Evolutionary conservation across 2,113 vertebrate genomes (phyloP).

Genomic region (Pao palembangensis): DNA sequence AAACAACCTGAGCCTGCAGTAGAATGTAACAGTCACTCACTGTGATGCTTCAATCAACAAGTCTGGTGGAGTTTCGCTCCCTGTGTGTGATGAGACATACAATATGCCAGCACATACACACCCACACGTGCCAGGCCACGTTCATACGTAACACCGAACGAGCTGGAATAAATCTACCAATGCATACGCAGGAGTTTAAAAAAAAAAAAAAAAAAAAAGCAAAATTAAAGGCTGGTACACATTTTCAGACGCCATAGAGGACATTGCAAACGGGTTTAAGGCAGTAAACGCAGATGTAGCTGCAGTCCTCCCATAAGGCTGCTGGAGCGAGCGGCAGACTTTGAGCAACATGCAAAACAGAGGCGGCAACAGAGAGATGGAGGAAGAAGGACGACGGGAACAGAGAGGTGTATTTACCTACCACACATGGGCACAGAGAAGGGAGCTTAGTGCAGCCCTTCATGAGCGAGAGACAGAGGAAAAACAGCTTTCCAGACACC

Average conservation of each 20-base stretch:
- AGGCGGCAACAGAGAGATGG: conserved; percentile 59
- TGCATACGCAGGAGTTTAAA: conserved; percentile 27
- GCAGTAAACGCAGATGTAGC: conserved; percentile 43
- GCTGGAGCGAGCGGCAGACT: conserved; percentile 51
- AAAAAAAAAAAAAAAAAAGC: neutral
- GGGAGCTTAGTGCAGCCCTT: conserved; percentile 81
- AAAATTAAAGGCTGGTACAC: conserved; percentile 14
- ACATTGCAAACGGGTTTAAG: conserved; percentile 36
- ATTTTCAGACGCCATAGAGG: conserved; percentile 22
- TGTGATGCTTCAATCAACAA: conserved; percentile 62
- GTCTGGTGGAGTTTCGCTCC: conserved; percentile 57
- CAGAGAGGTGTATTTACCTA: conserved; percentile 72
- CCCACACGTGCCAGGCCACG: conserved; percentile 59
- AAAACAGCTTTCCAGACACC: conserved; percentile 75
- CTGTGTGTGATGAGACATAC: conserved; percentile 35
- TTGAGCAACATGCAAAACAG: conserved; percentile 66
- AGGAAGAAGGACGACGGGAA: conserved; percentile 47
- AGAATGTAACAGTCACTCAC: neutral
- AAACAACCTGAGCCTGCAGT: no score
- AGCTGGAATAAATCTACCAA: conserved; percentile 39
- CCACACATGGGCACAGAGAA: conserved; percentile 81
- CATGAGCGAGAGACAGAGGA: conserved; percentile 78
- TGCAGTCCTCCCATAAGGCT: conserved; percentile 24
- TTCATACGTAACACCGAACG: conserved; percentile 43
- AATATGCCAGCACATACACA: conserved; percentile 33